A percentile compares a stretch with the other conserved stretches of the same genome.
These are phyloP conservation scores for Drosophila persimilis DNA, from an alignment of 1,140 invertebrate species.

Conservation along the genomic window DNA sequence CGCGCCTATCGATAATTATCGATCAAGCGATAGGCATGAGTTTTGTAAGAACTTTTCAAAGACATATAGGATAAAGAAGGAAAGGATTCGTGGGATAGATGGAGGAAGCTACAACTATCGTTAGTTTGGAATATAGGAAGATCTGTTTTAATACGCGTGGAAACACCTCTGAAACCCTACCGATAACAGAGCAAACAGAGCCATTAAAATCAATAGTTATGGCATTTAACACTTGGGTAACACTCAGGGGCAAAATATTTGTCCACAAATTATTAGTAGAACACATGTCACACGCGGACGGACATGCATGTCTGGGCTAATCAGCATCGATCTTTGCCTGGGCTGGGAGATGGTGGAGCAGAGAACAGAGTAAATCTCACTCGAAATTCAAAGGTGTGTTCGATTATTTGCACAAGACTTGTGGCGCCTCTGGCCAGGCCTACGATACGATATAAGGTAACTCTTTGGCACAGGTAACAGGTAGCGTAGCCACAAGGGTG, in stretches of 20 bases:
- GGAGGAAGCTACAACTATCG: not conserved
- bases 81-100: too few species aligned
- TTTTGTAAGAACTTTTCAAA: too few species aligned
- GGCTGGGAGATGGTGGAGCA: not conserved
- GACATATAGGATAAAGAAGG: too few species aligned
- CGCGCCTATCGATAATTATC: too few species aligned
- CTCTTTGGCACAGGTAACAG: conserved; percentile 39
- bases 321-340: conserved; percentile 51
- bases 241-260: conserved; percentile 68
- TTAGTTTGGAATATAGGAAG: conserved; percentile 1
- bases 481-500: conserved; percentile 17
- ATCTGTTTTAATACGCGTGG: too few species aligned
- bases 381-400: conserved; percentile 44
- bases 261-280: conserved; percentile 57
- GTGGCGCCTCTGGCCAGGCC: conserved; percentile 51
- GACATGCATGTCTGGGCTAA: conserved; percentile 26
- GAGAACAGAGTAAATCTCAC: conserved; percentile 8
- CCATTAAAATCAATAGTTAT: conserved; percentile 18
- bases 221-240: conserved; percentile 54
- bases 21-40: too few species aligned
- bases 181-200: too few species aligned
- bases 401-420: conserved; percentile 67
- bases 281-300: conserved; percentile 65
- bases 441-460: not conserved
- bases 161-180: too few species aligned